phyloP scores from a whole-genome alignment of 2,113 vertebrate genomes.

The Oostethus manadensis region DNA sequence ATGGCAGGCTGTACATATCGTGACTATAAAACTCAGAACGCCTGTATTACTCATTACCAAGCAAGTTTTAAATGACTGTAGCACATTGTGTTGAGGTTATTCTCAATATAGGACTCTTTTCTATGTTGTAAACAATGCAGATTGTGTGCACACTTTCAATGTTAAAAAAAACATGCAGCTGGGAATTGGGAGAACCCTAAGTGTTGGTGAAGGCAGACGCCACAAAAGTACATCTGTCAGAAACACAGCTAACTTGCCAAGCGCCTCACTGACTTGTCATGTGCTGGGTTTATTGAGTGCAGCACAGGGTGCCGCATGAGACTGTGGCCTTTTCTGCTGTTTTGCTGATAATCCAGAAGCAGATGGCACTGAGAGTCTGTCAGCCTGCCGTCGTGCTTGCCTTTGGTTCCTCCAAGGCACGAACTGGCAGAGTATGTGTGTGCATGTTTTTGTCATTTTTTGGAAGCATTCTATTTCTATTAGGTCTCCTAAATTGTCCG shows the following conservation, averaged over 20 bases:
- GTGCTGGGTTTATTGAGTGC: not conserved
- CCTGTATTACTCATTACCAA: no score
- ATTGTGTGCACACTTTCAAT: not conserved
- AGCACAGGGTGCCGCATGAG: constrained; percentile 7
- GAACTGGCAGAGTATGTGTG: constrained; percentile 3
- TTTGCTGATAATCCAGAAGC: constrained; percentile 25
- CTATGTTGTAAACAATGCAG: not conserved
- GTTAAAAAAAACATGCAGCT: not conserved
- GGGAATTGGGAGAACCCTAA: not conserved
- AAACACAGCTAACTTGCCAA: not conserved
- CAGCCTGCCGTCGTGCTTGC: constrained; percentile 18
- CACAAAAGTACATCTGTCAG: not conserved
- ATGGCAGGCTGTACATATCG: no score
- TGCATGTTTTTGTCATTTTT: not conserved
- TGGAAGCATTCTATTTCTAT: not conserved
- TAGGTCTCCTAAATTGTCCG: not conserved
- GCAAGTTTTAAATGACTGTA: no score
- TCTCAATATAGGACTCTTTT: no score
- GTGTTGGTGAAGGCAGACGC: not conserved
- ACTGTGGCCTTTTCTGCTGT: constrained; percentile 7
- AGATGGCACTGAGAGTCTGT: constrained; percentile 25
- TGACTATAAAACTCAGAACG: no score
- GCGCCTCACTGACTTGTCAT: not conserved
- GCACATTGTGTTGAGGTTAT: no score
- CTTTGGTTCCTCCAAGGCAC: constrained; percentile 11